Conservation (phyloP, 1,140 invertebrate species). For the Ephestia elutella region DNA sequence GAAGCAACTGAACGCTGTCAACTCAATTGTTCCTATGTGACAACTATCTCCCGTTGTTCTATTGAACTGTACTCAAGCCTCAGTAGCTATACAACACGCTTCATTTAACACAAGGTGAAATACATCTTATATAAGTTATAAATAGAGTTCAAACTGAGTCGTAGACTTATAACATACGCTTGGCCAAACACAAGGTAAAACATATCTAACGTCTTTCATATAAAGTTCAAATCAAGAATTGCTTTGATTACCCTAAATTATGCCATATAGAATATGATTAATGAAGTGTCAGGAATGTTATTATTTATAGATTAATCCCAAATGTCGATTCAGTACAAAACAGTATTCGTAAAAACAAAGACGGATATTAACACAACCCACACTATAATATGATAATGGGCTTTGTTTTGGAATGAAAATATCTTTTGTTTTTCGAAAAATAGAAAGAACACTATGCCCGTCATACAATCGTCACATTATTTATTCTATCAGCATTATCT, state of each 20-base stretch:
- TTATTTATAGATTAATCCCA: constrained; percentile 1
- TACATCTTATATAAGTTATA: not conserved
- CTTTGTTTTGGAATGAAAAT: too few relatives aligned
- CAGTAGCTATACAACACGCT: not conserved
- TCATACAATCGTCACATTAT: too few relatives aligned
- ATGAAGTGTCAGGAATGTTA: not conserved
- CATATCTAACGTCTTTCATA: too few relatives aligned
- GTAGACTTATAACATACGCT: too few relatives aligned
- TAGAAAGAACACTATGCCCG: too few relatives aligned
- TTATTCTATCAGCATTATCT: too few relatives aligned
- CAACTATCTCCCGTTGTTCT: constrained; percentile 22
- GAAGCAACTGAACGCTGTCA: constrained; percentile 14
- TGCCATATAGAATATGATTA: not conserved
- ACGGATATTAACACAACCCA: not conserved
- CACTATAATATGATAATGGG: too few relatives aligned
- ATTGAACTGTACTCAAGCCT: constrained; percentile 12
- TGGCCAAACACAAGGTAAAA: too few relatives aligned
- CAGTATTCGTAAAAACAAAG: not conserved
- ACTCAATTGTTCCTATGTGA: constrained; percentile 23
- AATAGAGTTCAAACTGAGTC: too few relatives aligned
- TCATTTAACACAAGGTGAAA: not conserved
- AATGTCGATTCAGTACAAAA: not conserved
- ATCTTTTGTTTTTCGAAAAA: too few relatives aligned
- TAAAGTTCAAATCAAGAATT: not conserved
- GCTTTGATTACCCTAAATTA: not conserved